Evolutionary conservation across 2,888 invertebrate species (phyloP), one percentile per base, ranked within the genome.

Genomic region (Nomada hirtipes): DNA sequence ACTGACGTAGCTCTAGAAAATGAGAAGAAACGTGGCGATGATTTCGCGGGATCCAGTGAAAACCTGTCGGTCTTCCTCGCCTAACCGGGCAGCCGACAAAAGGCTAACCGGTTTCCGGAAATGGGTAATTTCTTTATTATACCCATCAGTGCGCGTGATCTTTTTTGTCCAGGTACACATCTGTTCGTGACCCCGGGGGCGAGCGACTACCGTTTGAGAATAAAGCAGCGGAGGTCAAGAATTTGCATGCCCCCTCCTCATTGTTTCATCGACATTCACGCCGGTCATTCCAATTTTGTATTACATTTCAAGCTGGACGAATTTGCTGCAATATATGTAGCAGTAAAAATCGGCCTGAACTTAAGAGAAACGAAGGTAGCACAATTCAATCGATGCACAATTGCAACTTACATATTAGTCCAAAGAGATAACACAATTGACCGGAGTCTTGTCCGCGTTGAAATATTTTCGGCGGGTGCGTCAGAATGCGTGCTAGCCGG

Each of bases 61-160:
- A 86, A 79, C 74, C 64, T 52, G 76, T 79, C 73, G 57, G 63
- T 64, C 71, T 44, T 74, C 55, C 23, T 13, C 47, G 69, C 42
- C 57, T 20, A 69, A 67, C 52, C 47, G 47, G 47, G 71, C 55
- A 71, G 63, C 74, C 82, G 89, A 86, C 79, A 83, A 86, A 89
- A 82, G 81, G 63, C 70, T 59, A 85, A 88, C 86, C 83, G 87
- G 89, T 88, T 88, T 89, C 88, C 88, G 87, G 85, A 89, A 89
- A 88, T 87, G 82, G 86, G 78, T 86, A 85, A 83, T 73, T 76
- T 70, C 71, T 83, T 82, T 79, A 74, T 78, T 74, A 74, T 75
- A 71, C 71, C 18, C 55, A 83, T 77, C 60, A 67, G 71, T 7
- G 42, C 63, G 63, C 20, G 52, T 23, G 70, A 65, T 55, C 52